phyloP scores from a whole-genome alignment of 2,797 vertebrate species.

The Pseudochirops corinnae region DNA sequence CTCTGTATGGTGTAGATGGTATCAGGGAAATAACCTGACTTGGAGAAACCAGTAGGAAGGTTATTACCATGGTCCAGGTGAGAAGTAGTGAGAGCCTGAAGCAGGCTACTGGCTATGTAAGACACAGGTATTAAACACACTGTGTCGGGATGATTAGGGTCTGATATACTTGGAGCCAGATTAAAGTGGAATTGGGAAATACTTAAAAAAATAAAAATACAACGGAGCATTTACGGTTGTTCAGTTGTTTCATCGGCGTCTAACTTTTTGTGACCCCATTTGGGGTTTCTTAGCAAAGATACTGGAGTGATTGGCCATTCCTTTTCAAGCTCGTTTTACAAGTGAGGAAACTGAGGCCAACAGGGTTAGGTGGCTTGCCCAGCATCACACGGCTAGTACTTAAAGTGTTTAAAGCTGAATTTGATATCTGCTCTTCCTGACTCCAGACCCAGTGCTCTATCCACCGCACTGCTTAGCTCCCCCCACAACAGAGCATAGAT shows the following conservation, averaged over 20 bases:
- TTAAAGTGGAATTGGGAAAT: not conserved
- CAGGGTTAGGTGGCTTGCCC: not conserved
- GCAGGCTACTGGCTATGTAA: not conserved
- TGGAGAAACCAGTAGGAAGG: not conserved
- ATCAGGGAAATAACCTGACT: not conserved
- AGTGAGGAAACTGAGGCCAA: not conserved
- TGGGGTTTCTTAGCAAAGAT: not conserved
- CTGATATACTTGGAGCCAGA: not conserved
- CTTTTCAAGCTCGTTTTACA: not conserved
- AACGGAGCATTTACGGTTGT: not conserved
- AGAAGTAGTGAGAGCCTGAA: not conserved
- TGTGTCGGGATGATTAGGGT: not conserved
- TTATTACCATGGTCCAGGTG: not conserved
- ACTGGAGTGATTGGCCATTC: not conserved
- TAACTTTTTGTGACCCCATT: not conserved
- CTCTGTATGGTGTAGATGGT: not conserved
- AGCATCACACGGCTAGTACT: not conserved
- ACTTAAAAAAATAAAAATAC: not conserved
- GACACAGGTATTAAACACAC: not conserved
- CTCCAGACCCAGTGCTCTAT: not conserved
- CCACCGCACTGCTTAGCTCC: not conserved
- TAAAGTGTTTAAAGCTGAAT: not conserved
- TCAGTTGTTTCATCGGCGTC: not conserved
- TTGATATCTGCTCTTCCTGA: not conserved
- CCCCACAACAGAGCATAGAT: not conserved